These are phyloP conservation scores for Notothenia rossii DNA, from an alignment of 2,113 vertebrate genomes.

Conservation along the genomic window DNA sequence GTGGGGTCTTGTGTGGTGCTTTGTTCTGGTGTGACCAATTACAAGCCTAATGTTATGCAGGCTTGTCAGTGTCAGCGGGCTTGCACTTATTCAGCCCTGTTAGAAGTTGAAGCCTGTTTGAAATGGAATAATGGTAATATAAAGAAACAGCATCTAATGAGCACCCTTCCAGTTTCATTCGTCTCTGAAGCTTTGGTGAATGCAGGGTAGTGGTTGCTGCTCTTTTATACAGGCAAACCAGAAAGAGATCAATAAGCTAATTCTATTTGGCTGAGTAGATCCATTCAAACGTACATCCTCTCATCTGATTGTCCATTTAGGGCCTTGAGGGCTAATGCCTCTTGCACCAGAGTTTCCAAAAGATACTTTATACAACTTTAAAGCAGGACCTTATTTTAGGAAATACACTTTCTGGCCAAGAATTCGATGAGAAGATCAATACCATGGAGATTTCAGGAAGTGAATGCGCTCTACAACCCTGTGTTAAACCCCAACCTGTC, in stretches of 20 bases:
- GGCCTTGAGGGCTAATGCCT: background rate
- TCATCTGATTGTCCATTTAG: background rate
- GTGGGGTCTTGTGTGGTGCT: background rate
- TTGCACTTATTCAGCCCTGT: slow-evolving; percentile 2
- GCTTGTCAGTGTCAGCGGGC: slow-evolving; percentile 14
- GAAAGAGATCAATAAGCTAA: slow-evolving; percentile 20
- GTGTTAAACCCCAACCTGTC: background rate
- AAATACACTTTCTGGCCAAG: background rate
- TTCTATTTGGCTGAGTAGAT: slow-evolving; percentile 11
- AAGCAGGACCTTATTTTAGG: background rate
- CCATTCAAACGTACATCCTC: background rate
- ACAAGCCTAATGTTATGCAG: background rate
- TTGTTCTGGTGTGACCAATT: slow-evolving; percentile 26
- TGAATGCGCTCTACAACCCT: background rate
- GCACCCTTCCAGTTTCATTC: background rate
- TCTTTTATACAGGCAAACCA: background rate
- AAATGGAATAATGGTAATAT: slow-evolving; percentile 9
- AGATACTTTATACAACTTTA: background rate
- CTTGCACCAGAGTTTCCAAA: background rate
- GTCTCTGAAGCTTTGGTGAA: background rate
- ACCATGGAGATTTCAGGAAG: background rate
- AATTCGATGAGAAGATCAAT: background rate
- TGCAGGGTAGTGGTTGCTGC: background rate
- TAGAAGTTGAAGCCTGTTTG: background rate
- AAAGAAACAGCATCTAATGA: background rate